Evolutionary conservation across 2,113 vertebrate genomes (phyloP), one percentile per base, ranked within the genome.

Genomic region (Heterocephalus glaber): DNA sequence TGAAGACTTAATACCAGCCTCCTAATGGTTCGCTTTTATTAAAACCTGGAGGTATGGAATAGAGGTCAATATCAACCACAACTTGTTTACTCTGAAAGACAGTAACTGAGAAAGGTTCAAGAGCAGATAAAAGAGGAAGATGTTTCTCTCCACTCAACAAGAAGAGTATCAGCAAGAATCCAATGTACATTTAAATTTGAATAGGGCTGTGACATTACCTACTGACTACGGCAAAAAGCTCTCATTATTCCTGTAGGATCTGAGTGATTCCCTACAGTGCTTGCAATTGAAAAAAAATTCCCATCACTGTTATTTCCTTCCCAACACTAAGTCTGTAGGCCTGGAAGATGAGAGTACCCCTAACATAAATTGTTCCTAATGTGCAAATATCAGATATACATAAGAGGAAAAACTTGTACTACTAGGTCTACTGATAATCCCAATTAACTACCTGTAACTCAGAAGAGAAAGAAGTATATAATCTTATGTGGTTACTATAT

Each of bases 231-330:
- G 24, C 56, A 77, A 90, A 93, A 70, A 77, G 19, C 24, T 88
- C 74, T 93, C 14, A 95, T 72, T 47, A 63, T 35, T 86, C 33
- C 49, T 79, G 4, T 20, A 89, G 13, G 38, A 85, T 61, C 7
- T 38, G 14, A 92, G 14, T 82, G 35, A 90, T 72, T 68, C 33
- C 19, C n/a, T 84, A 87, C 56, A 90, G 92, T 90, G 10, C 47
- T 44, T 92, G 22, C 17, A 87, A 92, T 60, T 74, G 49, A 91
- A 87, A 89, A 74, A 19, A 47, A 76, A 76, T 82, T 47, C 6
- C 74, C 84, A 72, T 49, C 35, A 89, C 65, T 90, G n/a, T 94
- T 81, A 95, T 84, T 81, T 92, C 35, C 35, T 95, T 95, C 92
- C 44, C 24, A 91, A 92, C 35, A 94, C 2, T 61, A 20, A 89